Evolutionary conservation across 2,888 invertebrate genomes (phyloP).

Genomic region (Macaria liturata): DNA sequence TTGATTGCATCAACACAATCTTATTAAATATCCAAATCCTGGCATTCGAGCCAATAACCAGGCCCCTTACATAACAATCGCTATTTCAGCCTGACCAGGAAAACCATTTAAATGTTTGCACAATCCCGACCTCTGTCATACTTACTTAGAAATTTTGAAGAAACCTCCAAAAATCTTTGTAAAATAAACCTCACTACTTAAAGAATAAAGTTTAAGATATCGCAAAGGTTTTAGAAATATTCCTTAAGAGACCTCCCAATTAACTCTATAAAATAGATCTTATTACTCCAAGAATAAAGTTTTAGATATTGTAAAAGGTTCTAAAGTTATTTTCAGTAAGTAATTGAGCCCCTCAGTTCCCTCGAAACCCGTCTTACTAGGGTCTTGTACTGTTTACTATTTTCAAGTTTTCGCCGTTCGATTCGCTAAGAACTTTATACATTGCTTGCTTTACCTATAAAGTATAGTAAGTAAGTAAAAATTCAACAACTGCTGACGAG

Average conservation of each 20-base stretch:
- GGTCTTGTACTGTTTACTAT: constrained; percentile 42
- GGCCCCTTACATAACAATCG: constrained; percentile 38
- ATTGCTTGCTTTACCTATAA: constrained; percentile 24
- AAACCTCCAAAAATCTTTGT: too few relatives aligned
- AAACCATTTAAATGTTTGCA: constrained; percentile 72
- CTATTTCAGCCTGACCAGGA: constrained; percentile 54
- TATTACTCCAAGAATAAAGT: too few relatives aligned
- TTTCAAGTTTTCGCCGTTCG: constrained; percentile 11
- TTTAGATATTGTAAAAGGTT: too few relatives aligned
- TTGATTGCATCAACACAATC: too few relatives aligned
- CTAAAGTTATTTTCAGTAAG: too few relatives aligned
- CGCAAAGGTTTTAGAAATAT: too few relatives aligned
- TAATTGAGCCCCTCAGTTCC: constrained; percentile 44
- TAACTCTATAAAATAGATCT: too few relatives aligned
- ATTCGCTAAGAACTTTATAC: constrained; percentile 35
- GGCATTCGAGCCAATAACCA: constrained; percentile 1
- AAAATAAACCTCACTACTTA: too few relatives aligned
- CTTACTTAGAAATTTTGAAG: constrained; percentile 30
- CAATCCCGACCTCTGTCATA: constrained; percentile 69
- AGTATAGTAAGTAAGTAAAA: too few relatives aligned
- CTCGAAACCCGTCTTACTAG: constrained; percentile 66
- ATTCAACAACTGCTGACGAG: constrained; percentile 3
- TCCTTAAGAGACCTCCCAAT: too few relatives aligned
- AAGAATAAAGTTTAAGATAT: too few relatives aligned
- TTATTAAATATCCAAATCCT: too few relatives aligned